Conservation (phyloP, 2,797 vertebrate genomes). For the Scolopax rusticola region DNA sequence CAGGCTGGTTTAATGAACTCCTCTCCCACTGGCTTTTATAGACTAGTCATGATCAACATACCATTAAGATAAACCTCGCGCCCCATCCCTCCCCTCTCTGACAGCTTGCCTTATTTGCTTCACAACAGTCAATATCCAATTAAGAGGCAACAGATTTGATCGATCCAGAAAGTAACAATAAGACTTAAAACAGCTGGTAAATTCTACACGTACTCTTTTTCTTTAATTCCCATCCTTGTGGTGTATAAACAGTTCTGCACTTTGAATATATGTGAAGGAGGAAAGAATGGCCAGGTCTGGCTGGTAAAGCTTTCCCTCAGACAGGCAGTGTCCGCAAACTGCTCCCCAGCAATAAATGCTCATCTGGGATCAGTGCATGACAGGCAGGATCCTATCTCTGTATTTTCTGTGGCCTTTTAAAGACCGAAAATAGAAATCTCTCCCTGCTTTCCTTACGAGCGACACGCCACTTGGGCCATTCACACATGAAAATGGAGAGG, state of each 20-base stretch:
- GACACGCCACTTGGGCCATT: slow-evolving; percentile 1
- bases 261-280: not conserved
- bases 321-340: not conserved
- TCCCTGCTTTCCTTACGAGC: not conserved
- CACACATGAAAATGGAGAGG: slow-evolving; percentile 26
- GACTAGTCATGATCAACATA: slow-evolving; percentile 50
- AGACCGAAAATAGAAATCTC: slow-evolving; percentile 33
- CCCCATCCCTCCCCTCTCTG: slow-evolving; percentile 11
- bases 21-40: slow-evolving; percentile 65
- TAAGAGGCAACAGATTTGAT: slow-evolving; percentile 54
- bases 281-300: slow-evolving; percentile 1
- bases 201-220: not conserved
- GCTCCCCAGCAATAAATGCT: not conserved
- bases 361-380: not conserved
- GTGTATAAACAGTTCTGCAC: not conserved
- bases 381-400: not conserved
- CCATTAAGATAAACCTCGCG: slow-evolving; percentile 24
- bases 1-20: slow-evolving; percentile 62
- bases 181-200: slow-evolving; percentile 56
- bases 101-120: slow-evolving; percentile 61
- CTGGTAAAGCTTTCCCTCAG: not conserved
- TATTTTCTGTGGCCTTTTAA: slow-evolving; percentile 36
- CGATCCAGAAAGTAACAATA: slow-evolving; percentile 52
- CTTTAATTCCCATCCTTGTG: not conserved
- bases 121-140: slow-evolving; percentile 70